These are phyloP conservation scores for Chrysolina oricalcia DNA, from an alignment of 2,888 invertebrate genomes.

Conservation along the genomic window DNA sequence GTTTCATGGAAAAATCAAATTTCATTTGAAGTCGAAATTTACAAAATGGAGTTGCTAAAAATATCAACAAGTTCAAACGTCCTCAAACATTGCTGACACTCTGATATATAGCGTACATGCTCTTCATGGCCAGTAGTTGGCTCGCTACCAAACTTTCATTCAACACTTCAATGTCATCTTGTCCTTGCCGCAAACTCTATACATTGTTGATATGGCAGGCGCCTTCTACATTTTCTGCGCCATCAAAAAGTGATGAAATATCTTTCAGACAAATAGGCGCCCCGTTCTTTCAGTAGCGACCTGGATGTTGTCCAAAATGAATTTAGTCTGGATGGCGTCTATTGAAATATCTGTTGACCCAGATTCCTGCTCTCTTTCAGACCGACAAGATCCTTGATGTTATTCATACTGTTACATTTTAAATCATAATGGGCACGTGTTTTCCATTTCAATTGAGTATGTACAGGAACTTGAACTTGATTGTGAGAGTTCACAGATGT, in stretches of 20 bases:
- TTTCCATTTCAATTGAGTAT: neutral
- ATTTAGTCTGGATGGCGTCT: slow-evolving; percentile 26
- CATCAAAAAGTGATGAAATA: slow-evolving; percentile 32
- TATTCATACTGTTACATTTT: neutral
- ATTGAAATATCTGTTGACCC: slow-evolving; percentile 19
- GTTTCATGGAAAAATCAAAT: no score
- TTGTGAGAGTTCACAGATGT: neutral
- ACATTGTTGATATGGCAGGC: neutral
- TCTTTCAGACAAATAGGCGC: slow-evolving; percentile 38
- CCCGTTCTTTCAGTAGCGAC: slow-evolving; percentile 31
- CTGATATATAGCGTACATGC: no score
- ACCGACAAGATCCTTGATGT: neutral
- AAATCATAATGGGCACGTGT: neutral
- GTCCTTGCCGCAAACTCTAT: neutral
- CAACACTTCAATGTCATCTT: neutral
- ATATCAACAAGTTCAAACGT: no score
- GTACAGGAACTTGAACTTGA: neutral
- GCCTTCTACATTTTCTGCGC: slow-evolving; percentile 1
- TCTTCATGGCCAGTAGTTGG: no score
- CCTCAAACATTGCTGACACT: no score
- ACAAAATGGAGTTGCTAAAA: no score
- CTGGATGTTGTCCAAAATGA: slow-evolving; percentile 37
- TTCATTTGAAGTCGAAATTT: no score
- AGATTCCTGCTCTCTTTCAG: neutral
- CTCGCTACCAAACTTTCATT: neutral